Percentiles rank a stretch among this genome's conserved stretches.
Conservation (phyloP, 1,140 invertebrate species). For the Zaprionus capensis region DNA sequence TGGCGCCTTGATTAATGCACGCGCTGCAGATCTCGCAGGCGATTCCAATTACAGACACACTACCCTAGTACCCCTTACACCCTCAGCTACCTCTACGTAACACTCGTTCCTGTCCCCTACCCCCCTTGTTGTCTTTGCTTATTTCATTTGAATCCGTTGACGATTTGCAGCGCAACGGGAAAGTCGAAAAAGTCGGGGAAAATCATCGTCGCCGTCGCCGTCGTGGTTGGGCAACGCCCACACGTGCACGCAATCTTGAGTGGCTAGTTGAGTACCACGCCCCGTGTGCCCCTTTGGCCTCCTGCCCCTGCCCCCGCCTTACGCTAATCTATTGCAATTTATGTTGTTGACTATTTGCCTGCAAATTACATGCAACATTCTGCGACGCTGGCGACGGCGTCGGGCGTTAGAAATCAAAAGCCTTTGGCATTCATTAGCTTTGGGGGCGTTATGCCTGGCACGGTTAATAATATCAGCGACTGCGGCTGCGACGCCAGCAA, state of each 20-base stretch:
- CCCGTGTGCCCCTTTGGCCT: not conserved
- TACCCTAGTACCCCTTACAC: not conserved
- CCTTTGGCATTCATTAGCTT: constrained; percentile 84
- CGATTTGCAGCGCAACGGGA: constrained; percentile 9
- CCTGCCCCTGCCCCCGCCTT: constrained; percentile 1
- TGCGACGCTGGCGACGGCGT: constrained; percentile 52
- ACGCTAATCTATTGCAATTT: constrained; percentile 58
- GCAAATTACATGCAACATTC: constrained; percentile 79
- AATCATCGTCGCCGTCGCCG: not conserved
- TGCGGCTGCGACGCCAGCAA: constrained; percentile 13
- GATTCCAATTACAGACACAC: constrained; percentile 3
- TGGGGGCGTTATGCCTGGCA: constrained; percentile 75
- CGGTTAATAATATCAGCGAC: constrained; percentile 56
- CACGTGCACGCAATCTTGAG: constrained; percentile 36
- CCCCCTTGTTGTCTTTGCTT: constrained; percentile 9
- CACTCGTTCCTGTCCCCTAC: no score
- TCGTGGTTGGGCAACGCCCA: constrained; percentile 30
- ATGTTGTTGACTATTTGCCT: constrained; percentile 80
- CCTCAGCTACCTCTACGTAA: not conserved
- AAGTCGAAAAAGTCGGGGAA: constrained; percentile 4
- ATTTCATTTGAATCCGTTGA: constrained; percentile 48
- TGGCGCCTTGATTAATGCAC: constrained; percentile 2
- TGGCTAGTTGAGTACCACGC: constrained; percentile 20
- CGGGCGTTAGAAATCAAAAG: constrained; percentile 78
- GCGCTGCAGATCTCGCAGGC: not conserved